Evolutionary conservation across 2,113 vertebrate species (phyloP).

Genomic region (Chinchilla lanigera): DNA sequence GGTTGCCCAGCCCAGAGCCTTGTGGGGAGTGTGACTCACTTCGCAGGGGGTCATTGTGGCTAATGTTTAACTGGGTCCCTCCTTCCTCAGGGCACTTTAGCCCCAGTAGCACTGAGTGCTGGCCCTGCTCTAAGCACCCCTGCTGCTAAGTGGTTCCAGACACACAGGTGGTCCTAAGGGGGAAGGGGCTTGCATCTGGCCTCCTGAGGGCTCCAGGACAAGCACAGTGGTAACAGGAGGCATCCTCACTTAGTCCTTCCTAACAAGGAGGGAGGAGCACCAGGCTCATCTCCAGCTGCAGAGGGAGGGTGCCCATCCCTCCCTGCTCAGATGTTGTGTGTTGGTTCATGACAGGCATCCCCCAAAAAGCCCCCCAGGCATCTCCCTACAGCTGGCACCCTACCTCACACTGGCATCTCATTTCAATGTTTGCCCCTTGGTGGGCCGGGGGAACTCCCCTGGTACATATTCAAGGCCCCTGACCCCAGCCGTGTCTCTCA

Average conservation of each 20-base stretch:
- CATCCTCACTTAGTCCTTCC: not conserved
- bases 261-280: not conserved
- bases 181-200: not conserved
- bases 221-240: not conserved
- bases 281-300: not conserved
- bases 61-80: conserved; percentile 72
- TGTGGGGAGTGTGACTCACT: conserved; percentile 65
- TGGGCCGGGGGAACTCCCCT: not conserved
- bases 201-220: not conserved
- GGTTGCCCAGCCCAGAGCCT: conserved; percentile 24
- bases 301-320: not conserved
- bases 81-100: conserved; percentile 16
- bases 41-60: conserved; percentile 69
- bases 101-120: not conserved
- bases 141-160: not conserved
- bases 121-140: not conserved
- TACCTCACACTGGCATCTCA: not conserved
- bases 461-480: too few relatives aligned
- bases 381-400: not conserved
- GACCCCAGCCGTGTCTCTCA: not conserved
- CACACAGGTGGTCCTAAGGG: not conserved
- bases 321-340: not conserved
- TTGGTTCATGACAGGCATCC: not conserved
- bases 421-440: not conserved
- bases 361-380: not conserved